Base-by-base conservation (phyloP, 53 echinoderm and acorn worm species). In the Temnopleurus reevesii region DNA sequence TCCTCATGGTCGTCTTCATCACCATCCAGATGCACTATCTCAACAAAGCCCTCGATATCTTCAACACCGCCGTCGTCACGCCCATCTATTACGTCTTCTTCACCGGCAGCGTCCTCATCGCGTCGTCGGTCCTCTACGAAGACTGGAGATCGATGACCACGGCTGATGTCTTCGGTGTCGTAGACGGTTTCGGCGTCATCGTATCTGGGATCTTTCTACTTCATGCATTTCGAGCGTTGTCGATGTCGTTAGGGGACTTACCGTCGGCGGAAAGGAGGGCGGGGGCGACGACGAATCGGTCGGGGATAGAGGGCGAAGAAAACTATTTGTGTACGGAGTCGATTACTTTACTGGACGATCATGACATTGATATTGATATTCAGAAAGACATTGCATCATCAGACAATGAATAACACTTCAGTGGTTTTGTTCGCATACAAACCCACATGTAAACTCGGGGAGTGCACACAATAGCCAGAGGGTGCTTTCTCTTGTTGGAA, bases 21-120 rank as follows among this genome's bases (percentile, higher is more conserved):
- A 91, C 94, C 53, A 91, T 94, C 41, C 96, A 96, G 91, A 93
- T 99, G 94, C 94, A 99, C 85, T 99, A 93, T 90, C 82, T 99
- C 36, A 96, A 99, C 86, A 94, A 94, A 53, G 93, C 96, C 0
- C 86, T 96, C 51, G 99, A 99, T 81, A 93, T 96, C 77, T 99
- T 96, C 56, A 99, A 96, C 90, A 99, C 99, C 41, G 95, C 99
- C 5, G 94, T 99, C 38, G 96, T 99, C 21, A 99, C 99, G 30
- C 99, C 99, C 55, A 99, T 96, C 76, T 96, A 96, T 55, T 99
- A 96, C 58, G 99, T 99, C 31, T 99, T 99, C 88, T 99, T 99
- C 86, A 99, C 99, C 8, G 93, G 92, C n/a, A 99, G 93, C 64
- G 99, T 99, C n/a, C 94, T 99, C 29, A 84, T 94, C 38, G 99